Percentiles rank a stretch among this genome's conserved stretches.
Conservation (phyloP, 2,113 vertebrate genomes). For the Rhinopithecus roxellana region DNA sequence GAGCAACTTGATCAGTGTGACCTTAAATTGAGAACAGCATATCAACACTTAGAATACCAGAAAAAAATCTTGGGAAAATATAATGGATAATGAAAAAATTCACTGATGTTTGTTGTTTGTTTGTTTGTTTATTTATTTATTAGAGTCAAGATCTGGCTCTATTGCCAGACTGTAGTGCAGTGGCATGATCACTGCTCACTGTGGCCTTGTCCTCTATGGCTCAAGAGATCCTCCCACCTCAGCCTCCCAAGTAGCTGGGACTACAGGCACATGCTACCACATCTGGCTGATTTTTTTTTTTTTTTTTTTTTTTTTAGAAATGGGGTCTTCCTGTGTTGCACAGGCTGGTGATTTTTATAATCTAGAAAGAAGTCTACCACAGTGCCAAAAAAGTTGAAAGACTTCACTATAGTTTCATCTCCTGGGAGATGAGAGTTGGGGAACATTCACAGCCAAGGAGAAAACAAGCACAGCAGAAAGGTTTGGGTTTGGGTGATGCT, state of each 20-base stretch:
- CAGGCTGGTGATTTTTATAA: not conserved
- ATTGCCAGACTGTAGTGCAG: too few species aligned
- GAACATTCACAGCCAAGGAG: not conserved
- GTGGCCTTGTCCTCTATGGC: too few species aligned
- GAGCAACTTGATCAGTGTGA: conserved; percentile 81
- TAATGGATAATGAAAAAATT: not conserved
- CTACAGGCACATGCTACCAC: too few species aligned
- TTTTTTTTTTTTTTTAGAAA: too few species aligned
- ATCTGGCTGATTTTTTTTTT: too few species aligned
- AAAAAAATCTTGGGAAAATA: not conserved
- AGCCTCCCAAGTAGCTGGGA: too few species aligned
- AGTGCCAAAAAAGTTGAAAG: not conserved
- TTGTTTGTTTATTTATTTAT: too few species aligned
- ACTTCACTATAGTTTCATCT: not conserved
- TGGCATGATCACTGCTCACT: too few species aligned
- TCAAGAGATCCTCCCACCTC: too few species aligned
- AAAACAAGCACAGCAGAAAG: not conserved
- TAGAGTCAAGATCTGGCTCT: too few species aligned
- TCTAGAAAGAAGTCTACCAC: not conserved
- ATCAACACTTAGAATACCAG: not conserved
- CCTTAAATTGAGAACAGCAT: conserved; percentile 76
- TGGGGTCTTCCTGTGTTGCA: too few species aligned
- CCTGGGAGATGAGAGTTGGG: not conserved
- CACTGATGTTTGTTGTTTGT: not conserved
- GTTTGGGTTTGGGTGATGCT: not conserved